A percentile compares a stretch with the other conserved stretches of the same genome.
phyloP scores from a whole-genome alignment of 1,140 invertebrate species.

The Penaeus japonicus region DNA sequence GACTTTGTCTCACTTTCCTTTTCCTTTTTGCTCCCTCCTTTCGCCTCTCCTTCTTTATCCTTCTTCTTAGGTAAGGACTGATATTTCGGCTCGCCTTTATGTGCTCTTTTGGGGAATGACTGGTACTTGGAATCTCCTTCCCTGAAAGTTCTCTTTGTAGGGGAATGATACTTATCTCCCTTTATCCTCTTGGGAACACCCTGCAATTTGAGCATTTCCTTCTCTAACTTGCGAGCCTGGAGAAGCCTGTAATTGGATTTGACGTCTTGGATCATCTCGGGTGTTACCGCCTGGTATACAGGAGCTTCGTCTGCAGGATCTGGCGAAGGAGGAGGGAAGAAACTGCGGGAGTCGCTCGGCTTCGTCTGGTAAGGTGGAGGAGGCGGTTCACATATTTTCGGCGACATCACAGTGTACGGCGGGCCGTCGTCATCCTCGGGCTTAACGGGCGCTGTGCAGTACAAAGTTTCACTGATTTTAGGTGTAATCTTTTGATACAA shows the following conservation, averaged over 20 bases:
- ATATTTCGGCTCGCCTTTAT: not conserved
- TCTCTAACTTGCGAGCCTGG: slow-evolving; percentile 29
- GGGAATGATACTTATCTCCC: not conserved
- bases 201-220: not conserved
- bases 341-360: too few species aligned
- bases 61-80: not conserved
- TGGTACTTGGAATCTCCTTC: not conserved
- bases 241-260: slow-evolving; percentile 39
- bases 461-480: slow-evolving; percentile 4
- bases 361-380: too few species aligned
- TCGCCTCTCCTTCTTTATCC: not conserved
- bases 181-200: not conserved
- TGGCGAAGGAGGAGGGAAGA: slow-evolving; percentile 21
- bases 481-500: not conserved
- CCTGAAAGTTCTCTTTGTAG: not conserved
- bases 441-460: not conserved
- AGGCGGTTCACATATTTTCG: too few species aligned
- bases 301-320: slow-evolving; percentile 30
- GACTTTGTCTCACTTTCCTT: slow-evolving; percentile 43
- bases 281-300: slow-evolving; percentile 44
- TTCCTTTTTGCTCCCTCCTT: slow-evolving; percentile 27
- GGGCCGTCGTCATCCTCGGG: too few species aligned
- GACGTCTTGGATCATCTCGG: slow-evolving; percentile 50
- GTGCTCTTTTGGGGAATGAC: not conserved
- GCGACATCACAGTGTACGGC: too few species aligned